Evolutionary conservation across 2,888 invertebrate genomes (phyloP), one percentile per base, ranked within the genome.

Genomic region (Hedychridium roseum): DNA sequence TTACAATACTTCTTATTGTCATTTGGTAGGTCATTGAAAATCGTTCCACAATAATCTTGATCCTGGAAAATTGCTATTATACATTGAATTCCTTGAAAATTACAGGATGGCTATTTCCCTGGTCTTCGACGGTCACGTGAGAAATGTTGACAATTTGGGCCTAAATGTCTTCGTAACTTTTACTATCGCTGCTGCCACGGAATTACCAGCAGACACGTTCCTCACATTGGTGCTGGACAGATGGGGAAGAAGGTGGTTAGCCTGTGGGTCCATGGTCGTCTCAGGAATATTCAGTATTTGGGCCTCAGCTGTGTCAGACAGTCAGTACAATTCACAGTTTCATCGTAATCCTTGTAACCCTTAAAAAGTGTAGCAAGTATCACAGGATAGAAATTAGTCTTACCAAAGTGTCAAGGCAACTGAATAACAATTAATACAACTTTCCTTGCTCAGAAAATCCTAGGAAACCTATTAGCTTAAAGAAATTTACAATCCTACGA

Each of bases 41-140:
- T n/a, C n/a, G n/a, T n/a, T n/a, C n/a, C n/a, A n/a, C n/a, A n/a
- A n/a, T n/a, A n/a, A n/a, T n/a, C n/a, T n/a, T n/a, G n/a, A n/a
- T n/a, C n/a, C n/a, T n/a, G n/a, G n/a, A n/a, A n/a, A n/a, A n/a
- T n/a, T n/a, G n/a, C n/a, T n/a, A n/a, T n/a, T n/a, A n/a, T n/a
- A n/a, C n/a, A n/a, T n/a, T n/a, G n/a, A n/a, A n/a, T n/a, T n/a
- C n/a, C n/a, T n/a, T n/a, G n/a, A n/a, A n/a, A n/a, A n/a, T n/a
- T n/a, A n/a, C 18, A 83, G 83, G 82, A 91, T 92, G 90, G 87
- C 89, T n/a, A 90, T 93, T 45, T 91, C 92, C 0, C 71, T 94
- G 69, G 91, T 92, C 1, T 92, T 93, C 76, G 92, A 94, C 69
- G 92, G 92, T 0, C 94, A 94, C 72, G 92, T 93, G 11, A 83